Evolutionary conservation across 2,797 vertebrate species (phyloP).

Genomic region (Lithobates pipiens): DNA sequence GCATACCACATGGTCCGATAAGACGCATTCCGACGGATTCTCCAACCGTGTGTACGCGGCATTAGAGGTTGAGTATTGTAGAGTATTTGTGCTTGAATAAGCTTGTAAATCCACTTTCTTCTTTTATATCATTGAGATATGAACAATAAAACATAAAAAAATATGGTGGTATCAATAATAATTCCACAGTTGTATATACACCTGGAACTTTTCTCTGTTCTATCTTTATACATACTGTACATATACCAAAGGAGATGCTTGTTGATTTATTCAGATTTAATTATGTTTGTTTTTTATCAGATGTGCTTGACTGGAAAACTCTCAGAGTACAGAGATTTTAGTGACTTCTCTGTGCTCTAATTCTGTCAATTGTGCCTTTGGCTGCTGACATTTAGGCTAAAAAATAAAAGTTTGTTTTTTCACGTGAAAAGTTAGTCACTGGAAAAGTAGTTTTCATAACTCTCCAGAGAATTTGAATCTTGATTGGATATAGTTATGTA

Average conservation of each 20-base stretch:
- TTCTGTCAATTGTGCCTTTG: slow-evolving; percentile 25
- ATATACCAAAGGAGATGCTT: background rate
- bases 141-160: background rate
- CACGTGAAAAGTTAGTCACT: background rate
- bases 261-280: slow-evolving; percentile 12
- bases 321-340: slow-evolving; percentile 34
- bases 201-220: background rate
- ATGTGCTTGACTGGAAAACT: slow-evolving; percentile 24
- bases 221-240: background rate
- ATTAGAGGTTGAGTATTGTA: slow-evolving; percentile 5
- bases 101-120: background rate
- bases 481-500: too few relatives aligned
- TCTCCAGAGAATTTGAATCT: background rate
- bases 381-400: slow-evolving; percentile 9
- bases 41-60: too few relatives aligned
- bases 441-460: background rate
- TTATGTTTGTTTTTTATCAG: slow-evolving; percentile 43
- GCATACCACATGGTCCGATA: too few relatives aligned
- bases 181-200: background rate
- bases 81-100: background rate
- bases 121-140: background rate
- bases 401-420: slow-evolving; percentile 13
- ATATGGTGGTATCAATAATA: too few relatives aligned
- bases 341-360: slow-evolving; percentile 20
- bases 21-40: too few relatives aligned